Base-by-base conservation (phyloP, 2,797 vertebrate genomes). In the Chrosomus eos region DNA sequence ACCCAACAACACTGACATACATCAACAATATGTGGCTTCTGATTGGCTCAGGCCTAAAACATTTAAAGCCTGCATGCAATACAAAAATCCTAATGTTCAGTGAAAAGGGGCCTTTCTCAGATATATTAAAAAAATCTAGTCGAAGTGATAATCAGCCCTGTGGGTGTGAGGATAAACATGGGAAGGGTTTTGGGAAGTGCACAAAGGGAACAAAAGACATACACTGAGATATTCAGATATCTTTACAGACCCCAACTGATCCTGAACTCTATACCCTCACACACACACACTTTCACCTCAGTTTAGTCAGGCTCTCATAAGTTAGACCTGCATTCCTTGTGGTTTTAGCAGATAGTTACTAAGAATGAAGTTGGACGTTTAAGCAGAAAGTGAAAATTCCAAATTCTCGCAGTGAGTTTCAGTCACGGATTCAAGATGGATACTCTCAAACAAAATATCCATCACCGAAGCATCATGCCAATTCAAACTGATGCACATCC, bases 321-420 rank as follows among this genome's bases (percentile, higher is more conserved):
- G 43, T 92, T 90, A 89, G 86, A 85, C 83, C 82, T 83, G 88
- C 93, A 96, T 95, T 96, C 95, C 93, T 90, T 38, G 86, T 89
- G 92, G 92, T 95, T 95, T 96, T 95, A 95, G 93, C 95, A 94
- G 94, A 93, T 93, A 95, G 93, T 94, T 95, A 93, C 93, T 90
- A 96, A 93, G 91, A 94, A 91, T 91, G 86, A 89, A 81, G 85
- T 77, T 81, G 67, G 87, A 88, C 90, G 90, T 91, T 90, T 95
- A 91, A 92, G 90, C 89, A 90, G 81, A 73, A 88, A 87, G 93
- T 94, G 94, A 93, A 95, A 94, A 95, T 95, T 94, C 89, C 93
- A 94, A 95, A 94, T 95, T 94, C 86, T 93, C 92, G 80, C 75
- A 86, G 82, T 26, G 40, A 45, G 85, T 85, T 66, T 77, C 53